Conservation (phyloP, 1,140 invertebrate genomes). For the Leptinotarsa lineolata region DNA sequence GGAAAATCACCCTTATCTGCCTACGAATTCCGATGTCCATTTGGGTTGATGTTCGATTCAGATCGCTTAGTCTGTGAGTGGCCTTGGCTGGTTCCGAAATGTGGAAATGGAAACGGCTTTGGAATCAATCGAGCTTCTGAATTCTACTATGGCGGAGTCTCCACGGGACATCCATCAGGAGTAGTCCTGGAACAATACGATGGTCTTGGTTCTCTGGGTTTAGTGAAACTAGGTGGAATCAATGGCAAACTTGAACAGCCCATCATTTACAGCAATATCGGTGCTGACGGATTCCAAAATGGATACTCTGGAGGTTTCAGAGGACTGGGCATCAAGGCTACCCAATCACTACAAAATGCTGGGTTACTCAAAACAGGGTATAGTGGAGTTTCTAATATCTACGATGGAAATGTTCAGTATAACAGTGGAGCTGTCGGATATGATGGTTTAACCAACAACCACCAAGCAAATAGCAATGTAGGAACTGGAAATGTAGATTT, state of each 20-base stretch:
- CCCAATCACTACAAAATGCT: constrained; percentile 42
- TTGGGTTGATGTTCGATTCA: constrained; percentile 79
- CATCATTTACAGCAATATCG: constrained; percentile 47
- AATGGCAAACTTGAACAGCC: constrained; percentile 44
- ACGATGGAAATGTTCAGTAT: not conserved
- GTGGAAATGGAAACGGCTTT: constrained; percentile 59
- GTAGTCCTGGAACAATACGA: constrained; percentile 45
- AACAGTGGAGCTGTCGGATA: not conserved
- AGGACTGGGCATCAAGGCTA: constrained; percentile 38
- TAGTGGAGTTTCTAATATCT: not conserved
- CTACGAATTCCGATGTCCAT: constrained; percentile 84
- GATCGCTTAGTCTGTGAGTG: constrained; percentile 75
- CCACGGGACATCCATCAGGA: constrained; percentile 14
- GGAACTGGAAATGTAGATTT: not conserved
- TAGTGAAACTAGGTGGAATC: constrained; percentile 46
- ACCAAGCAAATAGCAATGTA: not conserved
- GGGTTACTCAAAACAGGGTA: constrained; percentile 33
- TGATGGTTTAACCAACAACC: not conserved
- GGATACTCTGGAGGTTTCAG: constrained; percentile 27
- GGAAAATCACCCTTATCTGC: constrained; percentile 69
- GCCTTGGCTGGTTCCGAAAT: constrained; percentile 78
- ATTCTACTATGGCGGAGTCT: constrained; percentile 38
- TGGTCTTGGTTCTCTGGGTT: constrained; percentile 48
- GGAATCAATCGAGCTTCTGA: constrained; percentile 30
- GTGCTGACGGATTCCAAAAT: constrained; percentile 9